Conservation (phyloP, 2,113 vertebrate genomes). For the Cyphomyrus plagiostoma region DNA sequence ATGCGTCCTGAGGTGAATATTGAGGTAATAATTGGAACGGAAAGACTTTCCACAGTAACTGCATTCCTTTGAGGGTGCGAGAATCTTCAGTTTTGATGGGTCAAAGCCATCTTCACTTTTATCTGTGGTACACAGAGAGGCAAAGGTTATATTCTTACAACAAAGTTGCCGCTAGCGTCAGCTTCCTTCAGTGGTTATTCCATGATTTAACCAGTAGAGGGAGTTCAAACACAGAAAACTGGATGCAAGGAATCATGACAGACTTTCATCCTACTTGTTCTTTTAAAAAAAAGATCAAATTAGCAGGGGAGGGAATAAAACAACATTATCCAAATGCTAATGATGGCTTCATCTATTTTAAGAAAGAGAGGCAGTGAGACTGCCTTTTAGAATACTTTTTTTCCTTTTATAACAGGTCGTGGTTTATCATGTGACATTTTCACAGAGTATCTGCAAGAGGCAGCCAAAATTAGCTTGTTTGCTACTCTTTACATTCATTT, state of each 20-base stretch:
- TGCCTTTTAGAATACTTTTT: neutral
- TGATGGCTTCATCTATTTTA: neutral
- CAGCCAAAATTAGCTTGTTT: neutral
- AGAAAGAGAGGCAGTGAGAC: neutral
- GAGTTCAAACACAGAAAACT: constrained; percentile 28
- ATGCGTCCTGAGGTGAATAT: constrained; percentile 95
- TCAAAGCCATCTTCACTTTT: constrained; percentile 73
- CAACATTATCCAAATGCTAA: constrained; percentile 1
- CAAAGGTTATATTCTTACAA: neutral
- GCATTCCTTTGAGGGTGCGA: constrained; percentile 78
- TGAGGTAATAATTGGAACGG: constrained; percentile 97
- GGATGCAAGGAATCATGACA: neutral
- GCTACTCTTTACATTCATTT: constrained; percentile 1
- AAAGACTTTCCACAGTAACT: constrained; percentile 91
- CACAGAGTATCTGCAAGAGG: neutral
- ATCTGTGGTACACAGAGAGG: constrained; percentile 48
- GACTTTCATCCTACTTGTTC: neutral
- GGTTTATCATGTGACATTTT: constrained; percentile 21
- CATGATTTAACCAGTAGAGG: constrained; percentile 45
- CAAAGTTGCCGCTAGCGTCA: neutral
- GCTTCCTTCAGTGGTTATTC: neutral
- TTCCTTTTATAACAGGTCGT: neutral
- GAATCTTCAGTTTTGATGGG: constrained; percentile 73
- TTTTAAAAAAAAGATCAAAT: neutral
- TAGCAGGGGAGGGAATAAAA: neutral